Evolutionary conservation across 2,888 invertebrate species (phyloP).

Genomic region (Cantharis flavilabris): DNA sequence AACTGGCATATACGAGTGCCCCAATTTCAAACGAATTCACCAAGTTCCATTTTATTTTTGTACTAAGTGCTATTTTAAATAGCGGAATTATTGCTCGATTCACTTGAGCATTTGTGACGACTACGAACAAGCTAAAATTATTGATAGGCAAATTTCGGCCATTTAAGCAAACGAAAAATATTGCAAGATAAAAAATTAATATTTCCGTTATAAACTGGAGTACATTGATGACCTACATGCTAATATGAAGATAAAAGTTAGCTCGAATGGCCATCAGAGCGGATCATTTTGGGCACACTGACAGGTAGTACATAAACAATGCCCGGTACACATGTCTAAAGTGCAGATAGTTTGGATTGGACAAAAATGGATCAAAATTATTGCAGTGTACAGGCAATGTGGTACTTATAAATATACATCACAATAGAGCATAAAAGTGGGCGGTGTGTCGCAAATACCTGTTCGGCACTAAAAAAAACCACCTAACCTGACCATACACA

Average conservation of each 20-base stretch:
- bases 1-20: background rate
- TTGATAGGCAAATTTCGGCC: background rate
- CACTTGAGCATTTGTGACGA: background rate
- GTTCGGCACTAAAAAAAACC: constrained; percentile 18
- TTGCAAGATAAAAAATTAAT: background rate
- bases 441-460: constrained; percentile 28
- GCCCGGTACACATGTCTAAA: background rate
- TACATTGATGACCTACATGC: constrained; percentile 12
- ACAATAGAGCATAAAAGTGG: constrained; percentile 16
- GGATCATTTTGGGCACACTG: background rate
- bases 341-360: background rate
- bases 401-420: constrained; percentile 29
- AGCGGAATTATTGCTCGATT: background rate
- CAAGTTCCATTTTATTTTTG: background rate
- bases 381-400: constrained; percentile 22
- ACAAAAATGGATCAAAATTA: background rate
- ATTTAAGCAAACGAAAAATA: background rate
- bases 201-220: background rate
- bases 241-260: background rate
- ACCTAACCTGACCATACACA: constrained; percentile 34
- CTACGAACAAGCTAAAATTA: background rate
- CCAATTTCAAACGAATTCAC: background rate
- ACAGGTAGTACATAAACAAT: background rate
- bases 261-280: constrained; percentile 11
- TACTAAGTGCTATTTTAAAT: background rate